phyloP scores from a whole-genome alignment of 2,888 invertebrate genomes.

The Pocota personata region DNA sequence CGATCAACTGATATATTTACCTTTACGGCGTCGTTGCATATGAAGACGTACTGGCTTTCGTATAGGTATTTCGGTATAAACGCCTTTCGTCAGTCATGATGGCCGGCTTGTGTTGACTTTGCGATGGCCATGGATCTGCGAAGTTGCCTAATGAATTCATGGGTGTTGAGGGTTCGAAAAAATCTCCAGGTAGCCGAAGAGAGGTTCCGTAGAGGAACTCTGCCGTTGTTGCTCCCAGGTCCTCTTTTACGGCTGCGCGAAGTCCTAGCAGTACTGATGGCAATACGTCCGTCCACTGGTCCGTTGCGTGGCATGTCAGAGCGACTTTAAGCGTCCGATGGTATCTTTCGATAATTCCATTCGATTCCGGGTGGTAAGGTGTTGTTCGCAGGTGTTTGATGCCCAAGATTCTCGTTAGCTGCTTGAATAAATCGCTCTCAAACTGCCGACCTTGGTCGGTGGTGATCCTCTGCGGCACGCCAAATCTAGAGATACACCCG shows the following conservation, averaged over 20 bases:
- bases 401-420: constrained; percentile 3
- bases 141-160: constrained; percentile 39
- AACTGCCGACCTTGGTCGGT: constrained; percentile 4
- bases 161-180: constrained; percentile 14
- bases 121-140: background rate
- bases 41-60: constrained; percentile 36
- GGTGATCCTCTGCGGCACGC: background rate
- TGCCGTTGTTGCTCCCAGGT: constrained; percentile 75
- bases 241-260: constrained; percentile 75
- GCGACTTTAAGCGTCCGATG: background rate
- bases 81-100: background rate
- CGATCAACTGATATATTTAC: background rate
- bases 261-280: constrained; percentile 78
- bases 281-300: constrained; percentile 64
- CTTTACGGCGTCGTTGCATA: constrained; percentile 36
- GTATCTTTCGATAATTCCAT: constrained; percentile 73
- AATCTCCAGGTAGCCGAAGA: constrained; percentile 74
- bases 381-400: constrained; percentile 8
- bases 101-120: constrained; percentile 5
- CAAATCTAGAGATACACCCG: constrained; percentile 14
- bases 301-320: background rate
- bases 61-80: constrained; percentile 22
- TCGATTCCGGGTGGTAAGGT: constrained; percentile 40
- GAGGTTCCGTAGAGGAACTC: constrained; percentile 77
- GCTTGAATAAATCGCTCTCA: constrained; percentile 6